phyloP scores from a whole-genome alignment of 2,888 invertebrate genomes.

The Diplazon laetatorius region DNA sequence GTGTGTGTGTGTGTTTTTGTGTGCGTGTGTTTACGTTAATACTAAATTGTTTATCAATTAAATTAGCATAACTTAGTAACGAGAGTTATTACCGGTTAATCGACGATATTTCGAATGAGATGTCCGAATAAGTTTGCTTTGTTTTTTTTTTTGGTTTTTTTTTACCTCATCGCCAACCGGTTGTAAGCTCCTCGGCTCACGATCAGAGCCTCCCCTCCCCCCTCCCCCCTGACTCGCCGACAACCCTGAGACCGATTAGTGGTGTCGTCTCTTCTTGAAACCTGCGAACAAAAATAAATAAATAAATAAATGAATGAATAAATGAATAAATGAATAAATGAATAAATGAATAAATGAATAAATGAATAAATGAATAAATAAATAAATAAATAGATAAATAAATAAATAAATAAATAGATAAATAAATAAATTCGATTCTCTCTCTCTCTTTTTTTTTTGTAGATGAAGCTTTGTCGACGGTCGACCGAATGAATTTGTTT shows the following conservation, averaged over 20 bases:
- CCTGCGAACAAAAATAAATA: slow-evolving; percentile 68
- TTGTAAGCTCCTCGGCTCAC: slow-evolving; percentile 60
- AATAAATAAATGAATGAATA: neutral
- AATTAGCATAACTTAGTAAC: slow-evolving; percentile 79
- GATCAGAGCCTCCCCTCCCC: too few relatives aligned
- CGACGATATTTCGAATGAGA: slow-evolving; percentile 49
- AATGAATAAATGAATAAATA: too few relatives aligned
- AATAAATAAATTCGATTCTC: too few relatives aligned
- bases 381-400: too few relatives aligned
- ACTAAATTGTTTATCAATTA: slow-evolving; percentile 78
- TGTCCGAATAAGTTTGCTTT: slow-evolving; percentile 56
- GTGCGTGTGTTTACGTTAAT: slow-evolving; percentile 68
- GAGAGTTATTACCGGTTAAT: slow-evolving; percentile 74
- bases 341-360: slow-evolving; percentile 9
- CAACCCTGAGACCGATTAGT: slow-evolving; percentile 69
- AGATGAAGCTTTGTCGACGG: too few relatives aligned
- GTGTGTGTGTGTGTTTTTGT: neutral
- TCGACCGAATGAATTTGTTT: too few relatives aligned
- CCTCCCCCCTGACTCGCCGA: slow-evolving; percentile 48
- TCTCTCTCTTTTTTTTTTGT: too few relatives aligned
- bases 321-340: slow-evolving; percentile 66
- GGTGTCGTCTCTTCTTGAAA: slow-evolving; percentile 81
- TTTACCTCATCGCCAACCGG: slow-evolving; percentile 61
- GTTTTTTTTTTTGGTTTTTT: too few relatives aligned
- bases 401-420: too few relatives aligned